Evolutionary conservation across 2,113 vertebrate species (phyloP).

Genomic region (Cottus gobio): DNA sequence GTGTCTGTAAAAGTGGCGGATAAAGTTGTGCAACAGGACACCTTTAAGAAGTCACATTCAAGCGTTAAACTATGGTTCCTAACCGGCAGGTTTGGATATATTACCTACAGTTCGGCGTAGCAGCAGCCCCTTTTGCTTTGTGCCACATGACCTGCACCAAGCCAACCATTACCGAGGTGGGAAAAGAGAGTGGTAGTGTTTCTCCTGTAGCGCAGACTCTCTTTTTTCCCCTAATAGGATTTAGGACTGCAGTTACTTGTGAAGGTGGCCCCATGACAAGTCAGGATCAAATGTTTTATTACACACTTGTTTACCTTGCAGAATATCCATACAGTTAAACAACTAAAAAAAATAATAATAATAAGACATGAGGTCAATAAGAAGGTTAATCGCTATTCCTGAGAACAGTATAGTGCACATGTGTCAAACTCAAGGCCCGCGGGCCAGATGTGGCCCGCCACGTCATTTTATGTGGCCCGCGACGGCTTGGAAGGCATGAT

Average conservation of each 20-base stretch:
- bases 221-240: too few relatives aligned
- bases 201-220: too few relatives aligned
- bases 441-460: too few relatives aligned
- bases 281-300: slow-evolving; percentile 17
- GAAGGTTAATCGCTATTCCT: slow-evolving; percentile 2
- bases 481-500: too few relatives aligned
- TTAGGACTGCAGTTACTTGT: neutral
- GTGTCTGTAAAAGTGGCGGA: neutral
- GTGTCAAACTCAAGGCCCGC: too few relatives aligned
- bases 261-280: neutral
- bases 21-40: neutral
- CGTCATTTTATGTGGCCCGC: too few relatives aligned
- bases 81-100: too few relatives aligned
- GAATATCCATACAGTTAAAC: slow-evolving; percentile 5
- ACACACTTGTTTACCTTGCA: slow-evolving; percentile 32
- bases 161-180: too few relatives aligned
- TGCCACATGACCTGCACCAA: neutral
- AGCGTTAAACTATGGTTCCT: neutral
- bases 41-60: neutral
- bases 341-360: neutral
- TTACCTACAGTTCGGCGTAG: neutral
- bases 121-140: neutral
- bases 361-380: neutral
- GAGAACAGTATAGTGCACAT: slow-evolving; percentile 4
- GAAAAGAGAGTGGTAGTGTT: too few relatives aligned